Base-by-base conservation (phyloP, 2,113 vertebrate species). In the Oryzias celebensis region DNA sequence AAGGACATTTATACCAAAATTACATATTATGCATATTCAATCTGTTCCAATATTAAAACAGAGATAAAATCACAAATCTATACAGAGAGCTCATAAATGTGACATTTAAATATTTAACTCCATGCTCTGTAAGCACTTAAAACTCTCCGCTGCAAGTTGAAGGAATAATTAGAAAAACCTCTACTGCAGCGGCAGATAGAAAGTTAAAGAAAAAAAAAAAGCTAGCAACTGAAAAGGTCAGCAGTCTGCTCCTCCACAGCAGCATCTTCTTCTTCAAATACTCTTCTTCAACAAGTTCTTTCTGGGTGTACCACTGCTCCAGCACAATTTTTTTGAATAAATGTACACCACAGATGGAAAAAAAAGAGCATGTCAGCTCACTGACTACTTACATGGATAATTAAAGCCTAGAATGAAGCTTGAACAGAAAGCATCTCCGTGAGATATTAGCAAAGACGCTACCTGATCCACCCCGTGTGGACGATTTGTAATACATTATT, bases 401-500 rank as follows among this genome's bases (percentile, higher is more conserved):
- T 71, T 75, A 67, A 80, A 74, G 16, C 5, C 26, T 48, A 62
- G 56, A 62, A 66, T 65, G 16, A 62, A 28, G 22, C 58, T 65
- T 62, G 22, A 42, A 53, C 61, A 62, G 51, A 26, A 75, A 65
- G 64, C 59, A 54, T 18, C 23, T 70, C 15, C 41, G 58, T 65
- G 72, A 60, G 66, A 60, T 14, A 58, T 54, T 50, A 52, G 43
- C 72, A 36, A 26, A 64, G 58, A 51, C 70, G 61, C 58, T 52
- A 14, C 56, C 62, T 64, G 65, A 77, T 65, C 14, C 63, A 50
- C 50, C 75, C 81, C 26, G 51, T 60, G 73, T 76, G 84, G 71
- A 81, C 73, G 63, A 77, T 81, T 81, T 77, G 70, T 76, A 63
- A 84, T 82, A 66, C 68, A 73, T 84, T 85, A 86, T 89, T 85